Evolutionary conservation across 2,113 vertebrate genomes (phyloP), one percentile per base, ranked within the genome.

Genomic region (Zosterops hypoxanthus): DNA sequence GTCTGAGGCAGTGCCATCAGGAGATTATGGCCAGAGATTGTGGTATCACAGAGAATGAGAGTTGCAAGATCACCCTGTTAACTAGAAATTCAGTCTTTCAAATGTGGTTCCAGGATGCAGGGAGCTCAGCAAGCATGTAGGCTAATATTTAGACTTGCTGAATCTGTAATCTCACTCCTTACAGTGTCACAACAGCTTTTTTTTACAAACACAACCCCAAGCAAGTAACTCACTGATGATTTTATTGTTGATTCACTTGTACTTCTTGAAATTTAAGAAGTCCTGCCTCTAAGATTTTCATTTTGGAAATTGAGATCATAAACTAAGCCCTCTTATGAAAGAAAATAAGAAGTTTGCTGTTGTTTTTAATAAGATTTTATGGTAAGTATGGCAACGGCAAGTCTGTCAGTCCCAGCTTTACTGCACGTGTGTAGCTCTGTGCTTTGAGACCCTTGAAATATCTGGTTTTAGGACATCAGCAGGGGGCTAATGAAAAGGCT

Each of bases 401-500:
- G 88, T 96, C 92, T 97, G 95, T 95, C 96, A 94, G 93, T 96
- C 92, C 88, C 81, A 86, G 97, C 97, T 98, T 98, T 97, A 97
- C 98, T 95, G 97, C 97, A 91, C 71, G 90, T 97, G 96, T 97
- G 94, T 90, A 94, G 96, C 98, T 98, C 95, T 84, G 98, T 95
- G 98, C 97, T 97, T 97, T 97, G 98, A 98, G 98, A 98, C 98
- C 94, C 96, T 97, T 95, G 97, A 98, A 98, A 98, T 98, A 98
- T 98, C 98, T 99, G 98, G 98, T 99, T 99, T 98, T 98, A 99
- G 98, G 98, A 98, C 98, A 98, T 97, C 99, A 99, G 99, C 98
- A 97, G 99, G 99, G 98, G 99, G 98, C 98, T 99, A 99, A 99
- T 99, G 99, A 98, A 99, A 99, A 98, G 96, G 98, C 99, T 99